Evolutionary conservation across 2,797 vertebrate genomes (phyloP).

Genomic region (Acanthurus tractus): DNA sequence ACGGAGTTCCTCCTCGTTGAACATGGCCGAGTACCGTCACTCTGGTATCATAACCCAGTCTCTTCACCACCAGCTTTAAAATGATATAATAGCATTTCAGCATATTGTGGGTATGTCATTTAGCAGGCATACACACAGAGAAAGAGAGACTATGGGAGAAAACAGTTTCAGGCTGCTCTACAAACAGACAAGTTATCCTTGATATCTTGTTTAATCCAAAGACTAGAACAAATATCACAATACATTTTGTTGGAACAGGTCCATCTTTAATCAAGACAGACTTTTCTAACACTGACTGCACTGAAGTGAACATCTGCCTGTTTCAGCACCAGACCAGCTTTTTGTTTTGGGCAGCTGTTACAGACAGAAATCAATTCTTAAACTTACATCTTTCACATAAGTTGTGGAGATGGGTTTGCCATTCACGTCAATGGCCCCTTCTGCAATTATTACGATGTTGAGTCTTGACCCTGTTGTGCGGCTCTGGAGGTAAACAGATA

Average conservation of each 20-base stretch:
- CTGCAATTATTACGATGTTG: slow-evolving; percentile 95
- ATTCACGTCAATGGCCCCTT: slow-evolving; percentile 90
- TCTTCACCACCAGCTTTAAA: slow-evolving; percentile 89
- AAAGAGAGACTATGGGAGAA: background rate
- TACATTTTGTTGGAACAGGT: background rate
- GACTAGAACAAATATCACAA: background rate
- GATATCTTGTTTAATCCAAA: background rate
- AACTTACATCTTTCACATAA: slow-evolving; percentile 93
- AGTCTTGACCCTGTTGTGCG: slow-evolving; percentile 93
- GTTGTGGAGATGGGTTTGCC: slow-evolving; percentile 91
- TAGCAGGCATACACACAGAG: background rate
- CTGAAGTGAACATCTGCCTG: background rate
- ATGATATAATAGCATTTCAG: slow-evolving; percentile 17
- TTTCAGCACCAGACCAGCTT: background rate
- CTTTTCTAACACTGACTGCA: background rate
- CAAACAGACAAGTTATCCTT: background rate
- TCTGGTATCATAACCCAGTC: slow-evolving; percentile 94
- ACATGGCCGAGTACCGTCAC: slow-evolving; percentile 97
- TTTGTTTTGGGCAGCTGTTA: background rate
- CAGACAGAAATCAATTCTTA: background rate
- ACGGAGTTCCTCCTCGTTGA: slow-evolving; percentile 95
- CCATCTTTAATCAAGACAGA: too few species aligned
- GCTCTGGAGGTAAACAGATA: slow-evolving; percentile 83
- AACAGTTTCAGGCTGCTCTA: too few species aligned
- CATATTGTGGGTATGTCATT: background rate